phyloP scores from a whole-genome alignment of 2,888 invertebrate genomes.

The Eristalis tenax region DNA sequence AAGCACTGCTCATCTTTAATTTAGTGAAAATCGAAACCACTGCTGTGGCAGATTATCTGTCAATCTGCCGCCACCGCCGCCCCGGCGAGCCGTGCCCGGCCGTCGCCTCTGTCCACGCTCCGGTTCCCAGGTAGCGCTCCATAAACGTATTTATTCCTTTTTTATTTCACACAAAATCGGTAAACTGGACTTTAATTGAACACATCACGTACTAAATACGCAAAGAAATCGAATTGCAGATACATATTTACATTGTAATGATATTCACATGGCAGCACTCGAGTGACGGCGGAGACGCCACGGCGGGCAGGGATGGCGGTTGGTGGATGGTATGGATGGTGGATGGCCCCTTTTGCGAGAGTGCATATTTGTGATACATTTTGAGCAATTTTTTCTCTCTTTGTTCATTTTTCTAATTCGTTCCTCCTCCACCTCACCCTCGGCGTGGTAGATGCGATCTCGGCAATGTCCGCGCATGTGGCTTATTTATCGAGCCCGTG shows the following conservation, averaged over 20 bases:
- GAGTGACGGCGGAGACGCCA: too few species aligned
- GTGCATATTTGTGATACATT: conserved; percentile 32
- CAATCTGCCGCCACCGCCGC: neutral
- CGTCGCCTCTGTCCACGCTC: neutral
- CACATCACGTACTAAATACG: conserved; percentile 46
- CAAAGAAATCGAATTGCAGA: conserved; percentile 29
- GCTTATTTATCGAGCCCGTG: conserved; percentile 9
- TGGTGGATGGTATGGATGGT: neutral
- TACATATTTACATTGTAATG: conserved; percentile 26
- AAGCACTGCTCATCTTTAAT: conserved; percentile 38
- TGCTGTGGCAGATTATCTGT: neutral
- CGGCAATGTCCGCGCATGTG: neutral
- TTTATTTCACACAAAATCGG: conserved; percentile 22
- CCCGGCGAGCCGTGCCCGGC: too few species aligned
- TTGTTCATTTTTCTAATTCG: neutral
- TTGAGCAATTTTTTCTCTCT: neutral
- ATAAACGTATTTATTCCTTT: neutral
- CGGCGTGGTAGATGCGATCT: neutral
- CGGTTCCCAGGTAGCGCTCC: neutral
- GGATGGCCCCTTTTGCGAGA: neutral
- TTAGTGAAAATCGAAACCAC: conserved; percentile 28
- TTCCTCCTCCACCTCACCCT: neutral
- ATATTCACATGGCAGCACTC: neutral
- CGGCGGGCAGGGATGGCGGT: neutral
- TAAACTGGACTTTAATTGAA: conserved; percentile 55